A percentile compares a stretch with the other conserved stretches of the same genome.
Conservation (phyloP, 53 echinoderm and acorn worm species). For the Paelopatides confundens region DNA sequence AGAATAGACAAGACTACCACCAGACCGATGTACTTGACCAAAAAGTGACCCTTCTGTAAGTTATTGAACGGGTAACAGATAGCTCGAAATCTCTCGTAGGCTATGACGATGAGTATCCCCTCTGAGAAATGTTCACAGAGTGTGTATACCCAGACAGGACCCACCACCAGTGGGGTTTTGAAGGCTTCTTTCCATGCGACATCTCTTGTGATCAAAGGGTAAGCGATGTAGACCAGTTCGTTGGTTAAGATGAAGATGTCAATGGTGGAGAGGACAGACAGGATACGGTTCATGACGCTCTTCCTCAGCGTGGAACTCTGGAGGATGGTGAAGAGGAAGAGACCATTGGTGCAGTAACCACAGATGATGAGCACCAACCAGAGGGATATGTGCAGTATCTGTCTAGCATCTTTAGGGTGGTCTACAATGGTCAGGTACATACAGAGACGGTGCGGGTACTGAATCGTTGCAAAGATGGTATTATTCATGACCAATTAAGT, state of each 20-base stretch:
- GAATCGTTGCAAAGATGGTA: slow-evolving; percentile 39
- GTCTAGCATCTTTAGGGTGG: slow-evolving; percentile 1
- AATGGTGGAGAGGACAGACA: slow-evolving; percentile 11
- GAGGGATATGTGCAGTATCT: slow-evolving; percentile 15
- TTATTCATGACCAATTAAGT: slow-evolving; percentile 17
- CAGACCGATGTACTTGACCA: slow-evolving; percentile 10
- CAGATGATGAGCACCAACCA: slow-evolving; percentile 9
- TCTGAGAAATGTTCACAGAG: slow-evolving; percentile 33
- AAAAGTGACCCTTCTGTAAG: slow-evolving; percentile 1
- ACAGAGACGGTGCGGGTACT: slow-evolving; percentile 34
- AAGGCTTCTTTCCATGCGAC: slow-evolving; percentile 25
- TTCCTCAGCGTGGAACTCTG: background rate
- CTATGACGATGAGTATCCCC: slow-evolving; percentile 27
- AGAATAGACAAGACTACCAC: background rate
- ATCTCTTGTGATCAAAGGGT: background rate
- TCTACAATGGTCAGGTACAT: slow-evolving; percentile 33
- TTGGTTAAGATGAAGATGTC: slow-evolving; percentile 45
- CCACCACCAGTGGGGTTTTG: slow-evolving; percentile 6
- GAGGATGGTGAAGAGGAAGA: slow-evolving; percentile 30
- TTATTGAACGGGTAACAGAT: slow-evolving; percentile 25
- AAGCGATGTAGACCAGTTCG: slow-evolving; percentile 25
- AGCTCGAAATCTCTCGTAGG: slow-evolving; percentile 27
- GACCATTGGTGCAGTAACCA: slow-evolving; percentile 29
- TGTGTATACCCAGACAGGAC: slow-evolving; percentile 35
- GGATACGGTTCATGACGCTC: slow-evolving; percentile 37